Evolutionary conservation across 2,797 vertebrate species (phyloP).

Genomic region (Sebastes melanostomus): DNA sequence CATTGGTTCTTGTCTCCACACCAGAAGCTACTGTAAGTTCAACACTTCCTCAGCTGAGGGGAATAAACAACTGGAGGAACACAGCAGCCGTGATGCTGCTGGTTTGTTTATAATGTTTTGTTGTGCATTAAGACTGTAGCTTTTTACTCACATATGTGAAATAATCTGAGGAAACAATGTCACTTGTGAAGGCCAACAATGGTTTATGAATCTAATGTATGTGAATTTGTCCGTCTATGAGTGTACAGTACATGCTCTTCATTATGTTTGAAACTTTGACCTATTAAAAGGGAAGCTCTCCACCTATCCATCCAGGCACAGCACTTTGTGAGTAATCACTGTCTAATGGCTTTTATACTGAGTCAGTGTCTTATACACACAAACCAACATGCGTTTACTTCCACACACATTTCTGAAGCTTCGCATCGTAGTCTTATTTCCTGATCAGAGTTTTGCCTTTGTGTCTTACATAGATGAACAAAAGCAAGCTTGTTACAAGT

Average conservation of each 20-base stretch:
- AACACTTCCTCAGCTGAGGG: conserved; percentile 64
- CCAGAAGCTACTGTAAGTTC: conserved; percentile 70
- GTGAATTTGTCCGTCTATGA: conserved; percentile 55
- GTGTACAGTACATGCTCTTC: conserved; percentile 54
- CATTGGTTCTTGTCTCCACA: conserved; percentile 75
- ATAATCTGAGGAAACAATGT: conserved; percentile 53
- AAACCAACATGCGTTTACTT: conserved; percentile 16
- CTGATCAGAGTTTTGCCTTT: conserved; percentile 1
- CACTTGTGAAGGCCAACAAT: conserved; percentile 42
- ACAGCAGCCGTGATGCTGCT: neutral
- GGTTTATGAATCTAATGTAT: conserved; percentile 43
- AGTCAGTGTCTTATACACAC: conserved; percentile 43
- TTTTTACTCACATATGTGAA: conserved; percentile 30
- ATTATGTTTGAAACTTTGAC: conserved; percentile 72
- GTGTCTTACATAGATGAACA: conserved; percentile 5
- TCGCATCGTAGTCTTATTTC: neutral
- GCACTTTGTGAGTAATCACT: conserved; percentile 74
- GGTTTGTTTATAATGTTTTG: conserved; percentile 28
- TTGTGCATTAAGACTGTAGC: conserved; percentile 26
- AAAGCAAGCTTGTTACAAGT: conserved; percentile 6
- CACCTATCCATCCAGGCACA: conserved; percentile 61
- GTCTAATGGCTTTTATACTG: conserved; percentile 74
- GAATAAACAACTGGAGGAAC: conserved; percentile 35
- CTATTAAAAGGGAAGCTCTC: conserved; percentile 74
- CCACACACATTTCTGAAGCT: conserved; percentile 16